Evolutionary conservation across 2,797 vertebrate species (phyloP).

Genomic region (Anisognathus igniventris): DNA sequence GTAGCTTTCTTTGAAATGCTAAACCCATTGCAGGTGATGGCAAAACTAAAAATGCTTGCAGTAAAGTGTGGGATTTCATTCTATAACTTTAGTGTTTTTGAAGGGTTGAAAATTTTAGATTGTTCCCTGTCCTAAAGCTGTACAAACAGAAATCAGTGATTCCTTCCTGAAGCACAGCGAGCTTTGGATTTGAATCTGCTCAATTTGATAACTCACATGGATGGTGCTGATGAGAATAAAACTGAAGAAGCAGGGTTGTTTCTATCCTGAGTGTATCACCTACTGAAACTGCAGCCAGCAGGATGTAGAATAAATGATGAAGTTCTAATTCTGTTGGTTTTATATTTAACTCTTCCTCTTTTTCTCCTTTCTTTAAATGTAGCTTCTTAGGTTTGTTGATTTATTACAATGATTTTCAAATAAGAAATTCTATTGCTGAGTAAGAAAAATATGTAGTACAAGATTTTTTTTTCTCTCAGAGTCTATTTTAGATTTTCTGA

Average conservation of each 20-base stretch:
- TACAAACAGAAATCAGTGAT: neutral
- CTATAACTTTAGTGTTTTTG: neutral
- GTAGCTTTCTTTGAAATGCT: neutral
- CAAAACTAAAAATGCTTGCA: neutral
- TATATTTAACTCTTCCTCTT: neutral
- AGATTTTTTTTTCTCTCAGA: neutral
- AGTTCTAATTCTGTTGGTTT: neutral
- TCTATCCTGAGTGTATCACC: neutral
- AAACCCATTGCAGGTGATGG: neutral
- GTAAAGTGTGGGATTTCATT: neutral
- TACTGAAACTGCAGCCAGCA: neutral
- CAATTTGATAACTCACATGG: neutral
- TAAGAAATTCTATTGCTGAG: neutral
- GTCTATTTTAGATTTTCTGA: neutral
- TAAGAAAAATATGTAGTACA: neutral
- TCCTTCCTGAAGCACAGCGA: neutral
- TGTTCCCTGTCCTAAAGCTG: neutral
- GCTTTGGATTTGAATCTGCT: neutral
- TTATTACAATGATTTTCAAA: neutral
- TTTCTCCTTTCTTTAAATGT: neutral
- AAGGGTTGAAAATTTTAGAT: neutral
- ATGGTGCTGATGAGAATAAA: neutral
- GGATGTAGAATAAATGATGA: neutral
- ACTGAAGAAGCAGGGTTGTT: neutral
- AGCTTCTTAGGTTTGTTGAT: neutral